These are phyloP conservation scores for crab-eating macaque (Macaca fascicularis) DNA, from an alignment of 2,113 vertebrate species.

Conservation along the genomic window DNA sequence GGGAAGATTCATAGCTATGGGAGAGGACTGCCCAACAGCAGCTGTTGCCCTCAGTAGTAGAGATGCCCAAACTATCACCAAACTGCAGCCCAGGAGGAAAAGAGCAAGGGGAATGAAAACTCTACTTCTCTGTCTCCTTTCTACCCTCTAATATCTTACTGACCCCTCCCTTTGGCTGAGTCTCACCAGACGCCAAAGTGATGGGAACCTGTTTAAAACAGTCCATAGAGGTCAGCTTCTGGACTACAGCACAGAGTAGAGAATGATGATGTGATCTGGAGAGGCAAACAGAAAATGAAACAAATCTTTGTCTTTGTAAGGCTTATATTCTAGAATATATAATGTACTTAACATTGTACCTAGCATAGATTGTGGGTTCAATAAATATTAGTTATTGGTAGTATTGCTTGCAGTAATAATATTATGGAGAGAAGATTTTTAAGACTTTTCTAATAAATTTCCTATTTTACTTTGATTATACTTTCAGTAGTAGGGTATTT, in stretches of 20 bases:
- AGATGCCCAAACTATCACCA: background rate
- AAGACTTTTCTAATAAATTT: constrained; percentile 16
- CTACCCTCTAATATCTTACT: background rate
- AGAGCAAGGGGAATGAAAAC: background rate
- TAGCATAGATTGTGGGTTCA: background rate
- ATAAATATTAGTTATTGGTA: background rate
- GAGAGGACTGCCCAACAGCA: background rate
- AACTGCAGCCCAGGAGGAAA: background rate
- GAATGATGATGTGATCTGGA: background rate
- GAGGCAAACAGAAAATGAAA: background rate
- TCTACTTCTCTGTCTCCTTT: background rate
- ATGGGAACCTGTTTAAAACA: background rate
- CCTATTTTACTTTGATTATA: constrained; percentile 20
- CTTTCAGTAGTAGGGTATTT: background rate
- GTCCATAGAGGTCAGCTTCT: background rate
- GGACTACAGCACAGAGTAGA: background rate
- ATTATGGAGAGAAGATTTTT: background rate
- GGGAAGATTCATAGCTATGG: background rate
- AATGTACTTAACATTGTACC: background rate
- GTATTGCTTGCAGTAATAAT: background rate
- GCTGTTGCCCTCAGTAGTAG: background rate
- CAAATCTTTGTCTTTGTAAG: background rate
- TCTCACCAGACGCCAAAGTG: background rate
- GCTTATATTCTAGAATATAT: background rate
- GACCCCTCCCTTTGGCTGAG: background rate